A percentile compares a stretch with the other conserved stretches of the same genome.
Evolutionary conservation across 2,113 vertebrate species (phyloP).

Genomic region (Lontra canadensis): DNA sequence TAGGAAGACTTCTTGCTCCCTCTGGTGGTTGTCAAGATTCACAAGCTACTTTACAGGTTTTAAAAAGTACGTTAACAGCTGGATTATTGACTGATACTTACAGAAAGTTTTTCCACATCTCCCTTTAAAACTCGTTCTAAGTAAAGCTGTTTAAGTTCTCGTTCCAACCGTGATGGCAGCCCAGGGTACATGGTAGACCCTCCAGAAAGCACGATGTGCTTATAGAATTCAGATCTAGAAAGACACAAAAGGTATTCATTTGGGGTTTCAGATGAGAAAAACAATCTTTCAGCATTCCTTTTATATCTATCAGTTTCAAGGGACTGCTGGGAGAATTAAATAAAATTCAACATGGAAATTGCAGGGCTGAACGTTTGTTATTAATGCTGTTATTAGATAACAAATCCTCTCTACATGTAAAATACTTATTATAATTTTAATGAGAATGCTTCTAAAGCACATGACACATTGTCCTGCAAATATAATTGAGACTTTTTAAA

Average conservation of each 20-base stretch:
- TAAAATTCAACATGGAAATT: not conserved
- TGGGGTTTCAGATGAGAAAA: slow-evolving; percentile 1
- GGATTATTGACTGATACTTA: slow-evolving; percentile 81
- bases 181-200: slow-evolving; percentile 99
- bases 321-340: not conserved
- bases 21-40: slow-evolving; percentile 79
- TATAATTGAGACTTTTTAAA: not conserved
- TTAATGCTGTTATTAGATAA: not conserved
- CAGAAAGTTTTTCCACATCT: slow-evolving; percentile 98
- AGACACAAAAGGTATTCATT: not conserved
- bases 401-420: not conserved
- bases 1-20: slow-evolving; percentile 77
- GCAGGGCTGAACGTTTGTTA: not conserved
- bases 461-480: not conserved
- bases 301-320: not conserved
- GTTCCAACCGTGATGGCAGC: slow-evolving; percentile 95
- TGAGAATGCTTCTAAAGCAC: slow-evolving; percentile 9
- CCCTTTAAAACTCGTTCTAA: slow-evolving; percentile 98
- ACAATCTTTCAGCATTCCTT: not conserved
- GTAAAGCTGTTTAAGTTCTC: slow-evolving; percentile 98
- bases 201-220: slow-evolving; percentile 98
- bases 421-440: not conserved
- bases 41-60: not conserved
- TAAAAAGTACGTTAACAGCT: not conserved
- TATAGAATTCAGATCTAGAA: slow-evolving; percentile 97